phyloP scores from a whole-genome alignment of 2,113 vertebrate species.

The Tinamus guttatus region DNA sequence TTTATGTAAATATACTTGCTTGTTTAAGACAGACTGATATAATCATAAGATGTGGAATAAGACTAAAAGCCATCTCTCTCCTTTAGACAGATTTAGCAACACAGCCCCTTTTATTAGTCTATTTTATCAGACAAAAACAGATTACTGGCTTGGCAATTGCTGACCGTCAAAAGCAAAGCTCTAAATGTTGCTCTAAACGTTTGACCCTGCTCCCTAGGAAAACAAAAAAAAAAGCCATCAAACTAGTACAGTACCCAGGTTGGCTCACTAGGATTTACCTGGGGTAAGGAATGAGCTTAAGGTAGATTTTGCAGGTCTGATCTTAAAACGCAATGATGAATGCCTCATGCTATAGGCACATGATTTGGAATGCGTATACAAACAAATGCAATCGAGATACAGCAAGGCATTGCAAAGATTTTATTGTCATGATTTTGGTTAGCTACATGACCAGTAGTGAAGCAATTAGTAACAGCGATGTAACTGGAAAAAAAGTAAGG shows the following conservation, averaged over 20 bases:
- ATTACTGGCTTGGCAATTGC: neutral
- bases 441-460: neutral
- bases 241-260: neutral
- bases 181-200: neutral
- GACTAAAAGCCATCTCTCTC: neutral
- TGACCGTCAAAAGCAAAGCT: neutral
- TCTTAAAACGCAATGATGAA: neutral
- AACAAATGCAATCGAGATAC: neutral
- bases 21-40: conserved; percentile 31
- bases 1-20: conserved; percentile 70
- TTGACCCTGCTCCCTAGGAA: neutral
- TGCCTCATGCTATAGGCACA: neutral
- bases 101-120: neutral
- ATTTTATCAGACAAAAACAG: neutral
- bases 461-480: neutral
- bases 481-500: neutral
- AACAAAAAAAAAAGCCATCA: neutral
- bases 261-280: neutral
- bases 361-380: neutral
- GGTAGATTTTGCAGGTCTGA: neutral
- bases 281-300: neutral
- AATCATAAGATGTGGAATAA: conserved; percentile 14
- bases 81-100: conserved; percentile 22
- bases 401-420: neutral
- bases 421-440: neutral